Conservation (phyloP, 2,888 invertebrate genomes). For the Conistra vaccinii region DNA sequence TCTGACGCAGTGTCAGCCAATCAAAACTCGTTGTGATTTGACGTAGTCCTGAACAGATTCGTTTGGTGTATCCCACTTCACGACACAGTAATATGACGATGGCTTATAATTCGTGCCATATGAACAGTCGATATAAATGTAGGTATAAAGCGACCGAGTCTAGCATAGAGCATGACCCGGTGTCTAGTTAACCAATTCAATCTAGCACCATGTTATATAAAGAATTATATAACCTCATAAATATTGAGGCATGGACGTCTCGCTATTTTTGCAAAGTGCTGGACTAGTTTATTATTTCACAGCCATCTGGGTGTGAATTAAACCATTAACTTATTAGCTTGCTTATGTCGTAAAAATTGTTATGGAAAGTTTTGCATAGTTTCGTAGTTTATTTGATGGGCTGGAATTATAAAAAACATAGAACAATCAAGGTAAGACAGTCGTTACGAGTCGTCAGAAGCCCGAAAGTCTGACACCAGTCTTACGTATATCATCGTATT, state of each 20-base stretch:
- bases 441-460: too few relatives aligned
- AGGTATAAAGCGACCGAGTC: constrained; percentile 68
- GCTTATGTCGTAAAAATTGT: background rate
- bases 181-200: constrained; percentile 67
- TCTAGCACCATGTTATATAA: constrained; percentile 54
- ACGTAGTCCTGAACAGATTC: background rate
- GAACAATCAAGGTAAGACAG: background rate
- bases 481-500: too few relatives aligned
- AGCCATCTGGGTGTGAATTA: constrained; percentile 20
- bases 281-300: background rate
- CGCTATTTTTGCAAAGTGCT: constrained; percentile 43
- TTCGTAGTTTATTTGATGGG: background rate
- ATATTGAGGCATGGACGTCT: constrained; percentile 38
- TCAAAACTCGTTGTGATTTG: background rate
- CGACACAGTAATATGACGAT: background rate
- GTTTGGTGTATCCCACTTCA: background rate
- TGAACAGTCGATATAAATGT: constrained; percentile 42
- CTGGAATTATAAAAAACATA: background rate
- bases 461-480: too few relatives aligned
- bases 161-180: constrained; percentile 64
- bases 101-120: background rate
- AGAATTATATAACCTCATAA: constrained; percentile 36
- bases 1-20: background rate
- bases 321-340: background rate
- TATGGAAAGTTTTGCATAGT: background rate